Conservation (phyloP, 35 echinoderm and acorn worm genomes). For the Diadema setosum region DNA sequence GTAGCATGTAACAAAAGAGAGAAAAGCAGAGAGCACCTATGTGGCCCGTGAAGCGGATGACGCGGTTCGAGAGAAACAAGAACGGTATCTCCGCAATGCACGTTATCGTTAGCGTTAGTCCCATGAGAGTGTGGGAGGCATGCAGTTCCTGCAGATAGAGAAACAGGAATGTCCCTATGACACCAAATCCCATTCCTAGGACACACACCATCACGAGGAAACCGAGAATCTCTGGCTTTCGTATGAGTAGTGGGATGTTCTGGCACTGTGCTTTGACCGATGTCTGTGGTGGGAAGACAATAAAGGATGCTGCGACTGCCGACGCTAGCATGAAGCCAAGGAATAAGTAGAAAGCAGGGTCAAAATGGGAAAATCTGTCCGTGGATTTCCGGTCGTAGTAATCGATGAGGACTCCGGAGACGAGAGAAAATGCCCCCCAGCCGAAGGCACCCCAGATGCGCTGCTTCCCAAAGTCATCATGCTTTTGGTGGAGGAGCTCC, state of each 20-base stretch:
- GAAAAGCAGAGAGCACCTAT: slow-evolving; percentile 60
- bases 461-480: slow-evolving; percentile 70
- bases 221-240: slow-evolving; percentile 54
- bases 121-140: slow-evolving; percentile 72
- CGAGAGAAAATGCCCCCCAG: slow-evolving; percentile 77
- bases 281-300: slow-evolving; percentile 30
- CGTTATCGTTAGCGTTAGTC: slow-evolving; percentile 71
- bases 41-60: slow-evolving; percentile 59
- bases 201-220: slow-evolving; percentile 59
- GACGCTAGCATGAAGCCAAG: not conserved
- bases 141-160: slow-evolving; percentile 77
- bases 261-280: slow-evolving; percentile 3
- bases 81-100: slow-evolving; percentile 82
- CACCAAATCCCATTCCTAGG: slow-evolving; percentile 86
- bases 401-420: slow-evolving; percentile 74
- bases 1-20: slow-evolving; percentile 65
- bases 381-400: not conserved
- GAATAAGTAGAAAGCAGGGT: slow-evolving; percentile 53
- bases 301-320: not conserved
- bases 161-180: slow-evolving; percentile 75
- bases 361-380: not conserved
- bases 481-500: slow-evolving; percentile 63
- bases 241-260: slow-evolving; percentile 4
- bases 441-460: slow-evolving; percentile 87
- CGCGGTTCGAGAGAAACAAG: slow-evolving; percentile 70